Evolutionary conservation across 92 coral and sea anemone species (phyloP).

Genomic region (Epizoanthus fatuus): DNA sequence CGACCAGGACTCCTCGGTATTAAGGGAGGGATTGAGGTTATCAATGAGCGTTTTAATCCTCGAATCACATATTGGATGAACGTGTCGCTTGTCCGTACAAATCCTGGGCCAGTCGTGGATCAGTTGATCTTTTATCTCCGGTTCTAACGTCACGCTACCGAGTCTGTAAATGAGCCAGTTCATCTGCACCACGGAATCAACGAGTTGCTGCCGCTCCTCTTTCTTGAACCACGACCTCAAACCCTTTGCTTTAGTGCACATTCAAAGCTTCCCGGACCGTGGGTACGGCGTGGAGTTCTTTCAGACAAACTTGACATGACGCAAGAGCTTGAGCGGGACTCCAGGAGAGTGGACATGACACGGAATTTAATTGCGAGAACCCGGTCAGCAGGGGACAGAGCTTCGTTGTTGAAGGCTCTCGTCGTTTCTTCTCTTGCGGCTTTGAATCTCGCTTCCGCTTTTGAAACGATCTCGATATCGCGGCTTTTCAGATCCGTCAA

Average conservation of each 20-base stretch:
- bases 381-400: too few species aligned
- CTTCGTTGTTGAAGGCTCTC: too few species aligned
- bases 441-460: conserved; percentile 36
- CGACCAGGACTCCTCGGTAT: too few species aligned
- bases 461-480: neutral
- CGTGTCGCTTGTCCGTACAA: neutral
- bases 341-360: conserved; percentile 36
- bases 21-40: too few species aligned
- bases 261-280: neutral
- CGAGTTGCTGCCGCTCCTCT: neutral
- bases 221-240: neutral
- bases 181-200: neutral
- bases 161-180: conserved; percentile 28
- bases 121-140: neutral
- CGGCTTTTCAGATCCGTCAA: conserved; percentile 16
- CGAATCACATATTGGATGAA: conserved; percentile 20
- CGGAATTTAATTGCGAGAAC: too few species aligned
- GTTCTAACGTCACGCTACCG: neutral
- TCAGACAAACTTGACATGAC: conserved; percentile 28
- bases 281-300: conserved; percentile 39
- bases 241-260: neutral
- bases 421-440: conserved; percentile 44
- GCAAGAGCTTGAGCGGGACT: conserved; percentile 13
- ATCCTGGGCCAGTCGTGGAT: conserved; percentile 33
- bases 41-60: neutral